These are phyloP conservation scores for Erynnis tages DNA, from an alignment of 2,888 invertebrate genomes.

Conservation along the genomic window DNA sequence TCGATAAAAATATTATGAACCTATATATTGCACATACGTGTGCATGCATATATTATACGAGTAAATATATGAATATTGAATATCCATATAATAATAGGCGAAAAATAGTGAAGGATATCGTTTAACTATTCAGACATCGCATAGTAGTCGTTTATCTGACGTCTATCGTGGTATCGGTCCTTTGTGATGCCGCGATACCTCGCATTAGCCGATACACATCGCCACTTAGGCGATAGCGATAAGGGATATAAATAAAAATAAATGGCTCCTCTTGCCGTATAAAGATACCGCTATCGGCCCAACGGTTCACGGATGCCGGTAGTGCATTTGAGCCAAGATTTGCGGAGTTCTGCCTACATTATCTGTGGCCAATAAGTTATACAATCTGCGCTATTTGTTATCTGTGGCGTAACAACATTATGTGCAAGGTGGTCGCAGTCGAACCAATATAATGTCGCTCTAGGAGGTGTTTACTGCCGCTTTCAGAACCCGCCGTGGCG, in stretches of 20 bases:
- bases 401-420: no score
- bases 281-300: constrained; percentile 65
- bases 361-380: no score
- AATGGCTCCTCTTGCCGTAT: constrained; percentile 63
- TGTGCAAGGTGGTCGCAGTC: no score
- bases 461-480: no score
- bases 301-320: constrained; percentile 23
- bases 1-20: no score
- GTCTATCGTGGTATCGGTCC: constrained; percentile 19
- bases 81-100: no score
- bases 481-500: no score
- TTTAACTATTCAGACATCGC: neutral
- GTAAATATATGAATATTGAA: no score
- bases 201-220: constrained; percentile 60
- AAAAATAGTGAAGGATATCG: neutral
- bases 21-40: no score
- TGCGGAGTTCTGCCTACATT: no score
- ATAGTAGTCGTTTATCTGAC: constrained; percentile 4
- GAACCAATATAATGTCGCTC: no score
- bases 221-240: constrained; percentile 70
- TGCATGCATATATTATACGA: no score
- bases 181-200: constrained; percentile 26
- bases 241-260: constrained; percentile 73
- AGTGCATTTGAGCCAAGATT: constrained; percentile 12
- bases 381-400: neutral